A percentile compares a stretch with the other conserved stretches of the same genome.
Conservation (phyloP, 2,113 vertebrate genomes). For the Peromyscus californicus region DNA sequence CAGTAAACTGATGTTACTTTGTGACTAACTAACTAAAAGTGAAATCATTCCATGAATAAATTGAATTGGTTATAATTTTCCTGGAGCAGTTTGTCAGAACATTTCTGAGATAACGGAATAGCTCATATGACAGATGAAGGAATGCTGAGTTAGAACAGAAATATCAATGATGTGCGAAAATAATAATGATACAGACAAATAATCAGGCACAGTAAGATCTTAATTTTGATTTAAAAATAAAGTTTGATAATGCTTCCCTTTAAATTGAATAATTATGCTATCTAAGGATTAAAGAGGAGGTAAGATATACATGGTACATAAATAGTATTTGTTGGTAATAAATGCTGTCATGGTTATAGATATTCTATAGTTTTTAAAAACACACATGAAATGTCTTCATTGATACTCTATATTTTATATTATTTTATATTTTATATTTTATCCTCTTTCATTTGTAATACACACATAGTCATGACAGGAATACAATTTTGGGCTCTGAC, state of each 20-base stretch:
- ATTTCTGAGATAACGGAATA: not conserved
- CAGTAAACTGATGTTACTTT: not conserved
- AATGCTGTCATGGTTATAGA: not conserved
- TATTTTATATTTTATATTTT: too few relatives aligned
- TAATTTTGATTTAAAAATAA: not conserved
- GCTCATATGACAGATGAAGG: not conserved
- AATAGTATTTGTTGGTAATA: not conserved
- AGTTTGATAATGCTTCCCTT: not conserved
- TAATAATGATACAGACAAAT: not conserved
- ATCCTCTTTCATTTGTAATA: not conserved
- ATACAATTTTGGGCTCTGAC: not conserved
- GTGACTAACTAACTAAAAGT: not conserved
- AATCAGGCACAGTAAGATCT: not conserved
- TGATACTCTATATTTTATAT: not conserved
- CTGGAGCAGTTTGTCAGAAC: not conserved
- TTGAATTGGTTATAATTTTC: constrained; percentile 10
- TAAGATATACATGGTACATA: not conserved
- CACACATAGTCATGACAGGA: not conserved
- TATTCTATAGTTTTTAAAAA: not conserved
- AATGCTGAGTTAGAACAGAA: not conserved
- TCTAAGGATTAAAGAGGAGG: not conserved
- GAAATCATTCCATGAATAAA: not conserved
- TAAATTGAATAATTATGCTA: not conserved
- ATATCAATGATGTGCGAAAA: not conserved
- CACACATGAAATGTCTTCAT: not conserved